These are phyloP conservation scores for Drosophila setosimentum DNA, from an alignment of 2,888 invertebrate species.

Conservation along the genomic window DNA sequence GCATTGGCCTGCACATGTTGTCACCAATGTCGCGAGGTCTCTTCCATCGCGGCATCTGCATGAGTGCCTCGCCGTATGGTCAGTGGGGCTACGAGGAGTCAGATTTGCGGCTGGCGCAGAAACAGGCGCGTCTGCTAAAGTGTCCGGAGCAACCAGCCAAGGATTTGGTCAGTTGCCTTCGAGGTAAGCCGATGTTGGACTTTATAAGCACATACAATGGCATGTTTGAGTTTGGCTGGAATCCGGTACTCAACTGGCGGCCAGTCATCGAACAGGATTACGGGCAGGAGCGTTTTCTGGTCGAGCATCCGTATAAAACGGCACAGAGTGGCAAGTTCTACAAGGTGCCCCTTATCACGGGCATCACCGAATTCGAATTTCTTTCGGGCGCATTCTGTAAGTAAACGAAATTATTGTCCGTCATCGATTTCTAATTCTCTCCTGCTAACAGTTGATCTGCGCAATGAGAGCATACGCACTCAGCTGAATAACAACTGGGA, in stretches of 20 bases:
- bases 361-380: conserved; percentile 89
- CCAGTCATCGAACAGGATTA: conserved; percentile 89
- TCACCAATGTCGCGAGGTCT: conserved; percentile 89
- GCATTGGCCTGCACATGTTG: conserved; percentile 86
- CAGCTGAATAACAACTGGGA: conserved; percentile 78
- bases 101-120: conserved; percentile 87
- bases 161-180: conserved; percentile 87
- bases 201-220: conserved; percentile 67
- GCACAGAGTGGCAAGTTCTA: conserved; percentile 87
- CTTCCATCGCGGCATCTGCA: conserved; percentile 89
- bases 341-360: conserved; percentile 88
- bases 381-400: conserved; percentile 86
- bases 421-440: neutral
- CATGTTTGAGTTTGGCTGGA: conserved; percentile 82
- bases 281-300: conserved; percentile 88
- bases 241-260: conserved; percentile 86
- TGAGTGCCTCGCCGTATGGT: conserved; percentile 88
- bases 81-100: conserved; percentile 86
- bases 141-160: conserved; percentile 86
- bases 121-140: conserved; percentile 87
- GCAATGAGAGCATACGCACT: conserved; percentile 85
- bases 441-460: conserved; percentile 79
- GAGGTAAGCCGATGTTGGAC: conserved; percentile 77
- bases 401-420: neutral
- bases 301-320: conserved; percentile 87